Evolutionary conservation across 2,888 invertebrate species (phyloP).

Genomic region (Chrysopilus asiliformis): DNA sequence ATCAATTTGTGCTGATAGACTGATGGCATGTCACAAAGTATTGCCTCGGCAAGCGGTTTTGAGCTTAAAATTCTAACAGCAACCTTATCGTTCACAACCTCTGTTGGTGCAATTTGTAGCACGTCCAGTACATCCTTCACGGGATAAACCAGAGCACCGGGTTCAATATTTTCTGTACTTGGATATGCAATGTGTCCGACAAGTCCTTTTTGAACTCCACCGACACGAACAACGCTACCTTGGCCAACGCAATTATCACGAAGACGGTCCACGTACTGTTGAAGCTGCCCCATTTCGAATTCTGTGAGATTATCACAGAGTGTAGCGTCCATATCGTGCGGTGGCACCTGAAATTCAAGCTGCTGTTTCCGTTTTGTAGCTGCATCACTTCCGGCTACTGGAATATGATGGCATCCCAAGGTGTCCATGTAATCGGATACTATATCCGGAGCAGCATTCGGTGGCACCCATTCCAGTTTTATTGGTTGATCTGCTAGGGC

Average conservation of each 20-base stretch:
- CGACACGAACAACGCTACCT: constrained; percentile 54
- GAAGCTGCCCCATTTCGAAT: constrained; percentile 40
- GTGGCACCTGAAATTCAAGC: constrained; percentile 70
- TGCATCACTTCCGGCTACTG: constrained; percentile 68
- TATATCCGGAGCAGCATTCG: constrained; percentile 52
- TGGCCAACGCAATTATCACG: constrained; percentile 61
- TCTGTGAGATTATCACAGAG: constrained; percentile 36
- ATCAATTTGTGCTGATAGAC: constrained; percentile 24
- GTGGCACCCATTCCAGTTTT: constrained; percentile 64
- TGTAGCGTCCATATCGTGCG: constrained; percentile 59
- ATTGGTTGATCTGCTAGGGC: constrained; percentile 48
- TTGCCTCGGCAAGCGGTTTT: constrained; percentile 22
- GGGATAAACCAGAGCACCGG: constrained; percentile 1
- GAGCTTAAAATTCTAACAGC: constrained; percentile 23
- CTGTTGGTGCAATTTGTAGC: constrained; percentile 19
- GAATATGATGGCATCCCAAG: constrained; percentile 57
- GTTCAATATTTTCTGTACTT: constrained; percentile 4
- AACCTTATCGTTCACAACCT: constrained; percentile 19
- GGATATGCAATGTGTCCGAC: constrained; percentile 28
- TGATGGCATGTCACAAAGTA: constrained; percentile 14
- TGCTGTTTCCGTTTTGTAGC: constrained; percentile 66
- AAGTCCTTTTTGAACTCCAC: constrained; percentile 27
- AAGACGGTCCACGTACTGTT: constrained; percentile 45
- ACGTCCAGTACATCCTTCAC: constrained; percentile 15
- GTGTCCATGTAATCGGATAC: constrained; percentile 51